These are phyloP conservation scores for Subacronicta megacephala DNA, from an alignment of 2,888 invertebrate genomes.

Conservation along the genomic window DNA sequence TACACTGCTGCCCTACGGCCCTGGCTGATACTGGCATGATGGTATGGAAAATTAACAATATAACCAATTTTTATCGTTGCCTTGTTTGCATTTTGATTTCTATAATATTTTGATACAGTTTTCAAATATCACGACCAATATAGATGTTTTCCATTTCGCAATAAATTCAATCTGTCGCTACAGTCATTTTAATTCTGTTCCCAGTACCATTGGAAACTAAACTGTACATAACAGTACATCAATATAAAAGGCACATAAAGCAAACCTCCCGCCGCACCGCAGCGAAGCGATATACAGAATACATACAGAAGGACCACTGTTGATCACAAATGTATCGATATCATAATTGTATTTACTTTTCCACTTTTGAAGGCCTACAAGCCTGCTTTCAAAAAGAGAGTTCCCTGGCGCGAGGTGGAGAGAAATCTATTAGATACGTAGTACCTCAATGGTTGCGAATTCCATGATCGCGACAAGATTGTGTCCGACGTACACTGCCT, in stretches of 20 bases:
- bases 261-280: conserved; percentile 41
- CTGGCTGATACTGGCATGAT: no score
- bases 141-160: conserved; percentile 14
- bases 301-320: conserved; percentile 15
- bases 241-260: conserved; percentile 54
- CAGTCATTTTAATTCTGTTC: conserved; percentile 38
- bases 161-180: conserved; percentile 44
- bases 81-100: no score
- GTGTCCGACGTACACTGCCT: no score
- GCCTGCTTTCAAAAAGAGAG: no score
- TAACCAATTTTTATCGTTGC: neutral
- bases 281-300: conserved; percentile 1
- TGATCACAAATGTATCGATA: neutral
- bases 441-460: no score
- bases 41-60: no score
- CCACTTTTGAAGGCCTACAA: no score
- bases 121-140: conserved; percentile 2
- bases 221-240: conserved; percentile 53
- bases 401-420: no score
- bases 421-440: no score
- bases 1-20: no score
- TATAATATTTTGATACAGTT: neutral
- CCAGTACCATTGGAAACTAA: conserved; percentile 38
- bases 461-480: no score
- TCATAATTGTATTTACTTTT: no score